A percentile compares a stretch with the other conserved stretches of the same genome.
Conservation (phyloP, 2,113 vertebrate genomes). For the Rhinolophus ferrumequinum region DNA sequence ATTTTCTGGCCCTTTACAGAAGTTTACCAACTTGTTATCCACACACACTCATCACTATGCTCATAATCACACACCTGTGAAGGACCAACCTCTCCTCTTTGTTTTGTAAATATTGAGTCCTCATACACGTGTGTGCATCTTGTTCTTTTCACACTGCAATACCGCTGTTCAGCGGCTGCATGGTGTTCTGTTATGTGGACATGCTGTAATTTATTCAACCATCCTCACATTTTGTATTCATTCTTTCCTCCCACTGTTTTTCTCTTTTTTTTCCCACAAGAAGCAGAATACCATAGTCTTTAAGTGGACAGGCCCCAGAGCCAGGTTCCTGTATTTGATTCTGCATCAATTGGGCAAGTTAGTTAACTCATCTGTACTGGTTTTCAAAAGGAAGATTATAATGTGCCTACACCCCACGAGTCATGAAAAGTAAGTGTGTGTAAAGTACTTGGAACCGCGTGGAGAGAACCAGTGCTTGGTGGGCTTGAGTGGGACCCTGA, state of each 20-base stretch:
- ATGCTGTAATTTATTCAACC: not conserved
- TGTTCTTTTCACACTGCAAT: not conserved
- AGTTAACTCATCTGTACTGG: not conserved
- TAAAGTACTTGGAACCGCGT: not conserved
- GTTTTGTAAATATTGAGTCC: not conserved
- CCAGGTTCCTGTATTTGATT: not conserved
- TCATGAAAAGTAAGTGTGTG: not conserved
- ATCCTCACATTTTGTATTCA: not conserved
- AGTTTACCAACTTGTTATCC: not conserved
- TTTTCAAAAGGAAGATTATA: not conserved
- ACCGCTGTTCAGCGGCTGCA: not conserved
- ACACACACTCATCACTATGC: not conserved
- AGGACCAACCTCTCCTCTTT: not conserved
- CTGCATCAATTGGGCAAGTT: not conserved
- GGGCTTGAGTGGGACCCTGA: not conserved
- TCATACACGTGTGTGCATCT: not conserved
- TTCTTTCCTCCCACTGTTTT: not conserved
- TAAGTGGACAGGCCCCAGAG: not conserved
- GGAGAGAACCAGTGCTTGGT: not conserved
- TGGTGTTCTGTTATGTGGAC: too few relatives aligned
- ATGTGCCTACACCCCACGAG: not conserved
- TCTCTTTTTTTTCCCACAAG: not conserved
- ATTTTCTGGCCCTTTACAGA: not conserved
- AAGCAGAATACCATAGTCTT: not conserved
- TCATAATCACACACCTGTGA: not conserved